These are phyloP conservation scores for Chrysomela aeneicollis DNA, from an alignment of 2,888 invertebrate genomes.

Conservation along the genomic window DNA sequence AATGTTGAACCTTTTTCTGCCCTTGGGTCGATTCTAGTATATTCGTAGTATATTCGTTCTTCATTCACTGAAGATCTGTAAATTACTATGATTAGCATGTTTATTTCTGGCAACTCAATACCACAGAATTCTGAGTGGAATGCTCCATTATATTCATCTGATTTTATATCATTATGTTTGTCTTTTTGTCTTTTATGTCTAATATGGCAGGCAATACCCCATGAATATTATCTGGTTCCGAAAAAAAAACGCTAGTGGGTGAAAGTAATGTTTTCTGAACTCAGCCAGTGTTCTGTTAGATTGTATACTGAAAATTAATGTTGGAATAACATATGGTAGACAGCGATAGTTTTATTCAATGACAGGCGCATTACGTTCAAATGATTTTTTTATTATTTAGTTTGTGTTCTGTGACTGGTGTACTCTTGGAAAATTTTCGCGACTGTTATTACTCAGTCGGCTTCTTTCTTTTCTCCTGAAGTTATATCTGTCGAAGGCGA, in stretches of 20 bases:
- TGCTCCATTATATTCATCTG: background rate
- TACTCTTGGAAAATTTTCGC: background rate
- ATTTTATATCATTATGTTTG: background rate
- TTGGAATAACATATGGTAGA: background rate
- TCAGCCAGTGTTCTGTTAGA: background rate
- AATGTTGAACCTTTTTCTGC: background rate
- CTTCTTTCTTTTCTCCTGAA: slow-evolving; percentile 11
- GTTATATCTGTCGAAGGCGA: slow-evolving; percentile 4
- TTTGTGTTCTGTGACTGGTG: background rate
- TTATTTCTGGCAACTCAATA: background rate
- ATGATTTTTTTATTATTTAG: background rate
- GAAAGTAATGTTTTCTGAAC: background rate
- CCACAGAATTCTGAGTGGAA: background rate
- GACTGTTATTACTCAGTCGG: background rate
- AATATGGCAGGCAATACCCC: background rate
- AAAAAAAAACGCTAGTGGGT: background rate
- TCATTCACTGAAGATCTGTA: background rate
- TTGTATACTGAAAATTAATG: background rate
- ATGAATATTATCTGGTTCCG: background rate
- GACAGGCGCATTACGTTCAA: background rate
- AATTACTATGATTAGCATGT: background rate
- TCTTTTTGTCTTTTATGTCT: background rate
- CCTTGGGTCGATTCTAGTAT: slow-evolving; percentile 4
- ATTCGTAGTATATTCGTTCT: background rate
- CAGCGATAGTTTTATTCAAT: background rate